Conservation (phyloP, 1,140 invertebrate species). For the Scaptodrosophila lebanonensis region DNA sequence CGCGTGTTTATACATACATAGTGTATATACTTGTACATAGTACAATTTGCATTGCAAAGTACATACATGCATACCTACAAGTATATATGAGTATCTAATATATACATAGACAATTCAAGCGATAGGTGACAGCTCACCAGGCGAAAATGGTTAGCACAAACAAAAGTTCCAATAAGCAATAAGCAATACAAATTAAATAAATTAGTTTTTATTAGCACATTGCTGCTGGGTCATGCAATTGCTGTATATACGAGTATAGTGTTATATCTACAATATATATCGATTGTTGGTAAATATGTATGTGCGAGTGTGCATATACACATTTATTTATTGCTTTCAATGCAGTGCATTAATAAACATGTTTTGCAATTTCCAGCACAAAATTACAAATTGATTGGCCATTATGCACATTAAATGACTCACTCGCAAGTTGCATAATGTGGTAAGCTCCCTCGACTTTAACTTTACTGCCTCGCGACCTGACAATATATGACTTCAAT, state of each 20-base stretch:
- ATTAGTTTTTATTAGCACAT: slow-evolving; percentile 32
- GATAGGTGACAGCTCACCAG: slow-evolving; percentile 11
- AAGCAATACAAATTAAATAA: slow-evolving; percentile 32
- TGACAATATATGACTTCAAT: slow-evolving; percentile 34
- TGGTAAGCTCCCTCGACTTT: too few relatives aligned
- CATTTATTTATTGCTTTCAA: not conserved
- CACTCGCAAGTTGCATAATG: slow-evolving; percentile 32
- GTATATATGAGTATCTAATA: slow-evolving; percentile 2
- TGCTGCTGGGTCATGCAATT: not conserved
- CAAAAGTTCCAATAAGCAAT: slow-evolving; percentile 8
- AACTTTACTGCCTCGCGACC: not conserved
- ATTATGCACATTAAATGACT: slow-evolving; percentile 17
- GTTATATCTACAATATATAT: too few relatives aligned
- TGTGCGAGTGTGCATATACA: not conserved
- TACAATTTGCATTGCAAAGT: slow-evolving; percentile 6
- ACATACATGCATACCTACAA: not conserved
- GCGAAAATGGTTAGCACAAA: too few relatives aligned
- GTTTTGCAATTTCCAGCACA: slow-evolving; percentile 20
- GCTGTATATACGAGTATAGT: not conserved
- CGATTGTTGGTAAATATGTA: too few relatives aligned
- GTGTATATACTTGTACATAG: too few relatives aligned
- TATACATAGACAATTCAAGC: not conserved
- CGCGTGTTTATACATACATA: too few relatives aligned
- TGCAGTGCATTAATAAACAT: slow-evolving; percentile 21
- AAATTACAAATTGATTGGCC: slow-evolving; percentile 10